phyloP scores from a whole-genome alignment of 2,113 vertebrate genomes.

The Brienomyrus brachyistius region DNA sequence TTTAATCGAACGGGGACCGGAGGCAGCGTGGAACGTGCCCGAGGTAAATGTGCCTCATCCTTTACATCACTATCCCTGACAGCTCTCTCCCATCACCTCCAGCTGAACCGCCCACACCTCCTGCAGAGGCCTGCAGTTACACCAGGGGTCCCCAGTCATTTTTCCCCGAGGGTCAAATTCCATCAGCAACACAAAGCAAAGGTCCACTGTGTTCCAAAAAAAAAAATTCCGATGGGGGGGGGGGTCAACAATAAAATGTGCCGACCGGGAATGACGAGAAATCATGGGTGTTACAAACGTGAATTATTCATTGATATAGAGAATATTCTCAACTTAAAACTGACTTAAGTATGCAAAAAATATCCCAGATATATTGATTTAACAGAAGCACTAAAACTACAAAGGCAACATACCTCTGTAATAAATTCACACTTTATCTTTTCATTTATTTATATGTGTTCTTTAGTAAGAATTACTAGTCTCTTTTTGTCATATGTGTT shows the following conservation, averaged over 20 bases:
- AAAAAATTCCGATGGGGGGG: background rate
- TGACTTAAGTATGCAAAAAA: background rate
- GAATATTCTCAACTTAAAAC: background rate
- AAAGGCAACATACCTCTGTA: background rate
- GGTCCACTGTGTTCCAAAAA: background rate
- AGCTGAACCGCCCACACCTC: background rate
- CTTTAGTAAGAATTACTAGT: background rate
- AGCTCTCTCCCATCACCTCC: background rate
- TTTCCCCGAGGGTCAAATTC: background rate
- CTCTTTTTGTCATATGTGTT: background rate
- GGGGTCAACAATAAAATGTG: no score
- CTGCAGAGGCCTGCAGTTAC: background rate
- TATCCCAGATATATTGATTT: background rate
- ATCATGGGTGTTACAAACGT: background rate
- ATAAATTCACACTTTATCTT: background rate
- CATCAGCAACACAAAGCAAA: background rate
- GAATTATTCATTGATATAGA: background rate
- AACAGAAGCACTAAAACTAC: background rate
- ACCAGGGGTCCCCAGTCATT: background rate
- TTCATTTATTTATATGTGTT: background rate
- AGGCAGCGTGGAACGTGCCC: background rate
- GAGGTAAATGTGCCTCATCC: background rate
- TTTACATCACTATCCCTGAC: background rate
- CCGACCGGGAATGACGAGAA: no score
- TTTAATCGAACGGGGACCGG: constrained; percentile 5